Conservation (phyloP, 2,113 vertebrate genomes). For the Tachysurus vachellii region DNA sequence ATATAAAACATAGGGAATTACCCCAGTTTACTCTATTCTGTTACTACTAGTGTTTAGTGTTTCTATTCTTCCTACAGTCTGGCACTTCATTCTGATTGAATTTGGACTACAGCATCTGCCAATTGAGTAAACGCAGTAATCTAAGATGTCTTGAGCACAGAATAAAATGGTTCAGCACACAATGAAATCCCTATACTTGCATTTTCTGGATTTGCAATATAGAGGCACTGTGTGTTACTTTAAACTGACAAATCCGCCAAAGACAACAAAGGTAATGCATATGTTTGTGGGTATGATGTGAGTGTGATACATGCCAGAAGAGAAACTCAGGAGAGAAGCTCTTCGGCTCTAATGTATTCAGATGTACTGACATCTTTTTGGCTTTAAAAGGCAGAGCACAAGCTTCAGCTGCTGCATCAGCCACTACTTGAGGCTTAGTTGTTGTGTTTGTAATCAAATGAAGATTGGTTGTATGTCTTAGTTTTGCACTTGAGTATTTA, state of each 20-base stretch:
- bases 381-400: slow-evolving; percentile 22
- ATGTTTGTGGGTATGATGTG: neutral
- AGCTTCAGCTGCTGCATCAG: slow-evolving; percentile 23
- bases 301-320: slow-evolving; percentile 21
- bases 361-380: slow-evolving; percentile 37
- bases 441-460: neutral
- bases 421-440: slow-evolving; percentile 3
- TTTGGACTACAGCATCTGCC: neutral
- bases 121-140: slow-evolving; percentile 10
- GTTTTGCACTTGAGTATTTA: slow-evolving; percentile 8
- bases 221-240: slow-evolving; percentile 3
- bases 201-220: slow-evolving; percentile 12
- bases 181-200: neutral
- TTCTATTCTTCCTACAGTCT: neutral
- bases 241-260: neutral
- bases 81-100: slow-evolving; percentile 3
- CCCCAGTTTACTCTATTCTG: neutral
- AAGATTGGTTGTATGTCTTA: neutral
- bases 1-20: neutral
- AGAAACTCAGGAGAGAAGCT: slow-evolving; percentile 29
- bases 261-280: neutral
- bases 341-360: slow-evolving; percentile 42
- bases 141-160: slow-evolving; percentile 4
- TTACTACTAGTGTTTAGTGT: neutral
- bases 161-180: slow-evolving; percentile 5